phyloP scores from a whole-genome alignment of 1,140 invertebrate species.

The Drosophila kohkoa region DNA sequence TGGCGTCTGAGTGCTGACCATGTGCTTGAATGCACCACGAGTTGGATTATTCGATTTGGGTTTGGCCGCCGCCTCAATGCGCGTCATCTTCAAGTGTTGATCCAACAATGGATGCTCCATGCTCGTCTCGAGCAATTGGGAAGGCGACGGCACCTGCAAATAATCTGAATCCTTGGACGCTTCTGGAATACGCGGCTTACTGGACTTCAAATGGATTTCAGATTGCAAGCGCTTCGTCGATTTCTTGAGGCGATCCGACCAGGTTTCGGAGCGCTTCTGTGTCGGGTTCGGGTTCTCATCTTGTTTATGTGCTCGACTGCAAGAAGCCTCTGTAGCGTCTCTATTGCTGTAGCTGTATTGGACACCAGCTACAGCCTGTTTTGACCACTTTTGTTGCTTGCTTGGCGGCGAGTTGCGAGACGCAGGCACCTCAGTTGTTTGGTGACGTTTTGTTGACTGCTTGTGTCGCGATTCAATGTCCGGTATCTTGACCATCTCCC shows the following conservation, averaged over 20 bases:
- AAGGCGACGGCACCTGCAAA: neutral
- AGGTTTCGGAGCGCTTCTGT: neutral
- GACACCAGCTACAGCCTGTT: neutral
- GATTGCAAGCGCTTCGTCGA: neutral
- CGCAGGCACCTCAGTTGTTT: neutral
- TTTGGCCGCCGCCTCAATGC: conserved; percentile 53
- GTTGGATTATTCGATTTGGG: conserved; percentile 39
- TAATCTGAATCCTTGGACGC: neutral
- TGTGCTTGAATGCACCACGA: neutral
- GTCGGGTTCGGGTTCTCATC: neutral
- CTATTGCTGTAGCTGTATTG: neutral
- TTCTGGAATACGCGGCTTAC: neutral
- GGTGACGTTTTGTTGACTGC: neutral
- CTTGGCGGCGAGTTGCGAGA: neutral
- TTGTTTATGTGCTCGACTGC: neutral
- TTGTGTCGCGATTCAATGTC: conserved; percentile 35
- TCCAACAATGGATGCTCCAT: neutral
- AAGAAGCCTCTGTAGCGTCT: neutral
- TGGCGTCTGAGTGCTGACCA: conserved; percentile 19
- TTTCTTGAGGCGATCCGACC: neutral
- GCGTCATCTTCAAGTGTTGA: conserved; percentile 18
- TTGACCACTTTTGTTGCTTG: neutral
- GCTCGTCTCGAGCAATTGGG: neutral
- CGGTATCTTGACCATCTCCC: conserved; percentile 50
- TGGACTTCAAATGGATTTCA: neutral